Evolutionary conservation across 2,888 invertebrate species (phyloP), one percentile per base, ranked within the genome.

Genomic region (Nomada flava): DNA sequence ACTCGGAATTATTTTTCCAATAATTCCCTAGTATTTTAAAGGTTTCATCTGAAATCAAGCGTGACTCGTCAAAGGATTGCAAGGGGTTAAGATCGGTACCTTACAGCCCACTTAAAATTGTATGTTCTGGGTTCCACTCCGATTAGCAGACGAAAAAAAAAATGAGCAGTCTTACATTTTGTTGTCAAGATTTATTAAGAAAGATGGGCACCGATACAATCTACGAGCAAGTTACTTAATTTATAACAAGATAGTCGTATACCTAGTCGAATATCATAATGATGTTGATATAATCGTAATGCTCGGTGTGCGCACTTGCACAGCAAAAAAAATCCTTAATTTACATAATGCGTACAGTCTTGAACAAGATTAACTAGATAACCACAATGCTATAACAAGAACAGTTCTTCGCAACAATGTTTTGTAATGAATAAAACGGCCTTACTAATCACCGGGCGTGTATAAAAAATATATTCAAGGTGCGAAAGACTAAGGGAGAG

Each of bases 391-490:
- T 72, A 74, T 87, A 90, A 86, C 79, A 85, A 85, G 85, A 80
- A 82, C 85, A 60, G 64, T 73, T 81, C 84, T 83, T 85, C 84
- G 82, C 87, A 88, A 77, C 75, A 69, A 74, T 82, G 80, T 71
- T 80, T 80, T 53, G 82, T 90, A 91, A 91, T 90, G 89, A 91
- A 90, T 89, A 89, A 90, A 91, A 91, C 88, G 90, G 90, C 86
- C 89, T 90, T 90, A 88, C 89, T 90, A 91, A 91, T 91, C 89
- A 89, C 86, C 80, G 64, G 68, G 76, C 81, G 84, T 83, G 84
- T 86, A 85, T 78, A 87, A 84, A 47, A 88, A 86, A 84, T 86
- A 81, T 63, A 69, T 23, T 63, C 57, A 42, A 15, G 26, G 9
- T 11, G 50, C 36, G 47, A 52, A 36, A 47, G 57, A 57, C n/a